A percentile compares a stretch with the other conserved stretches of the same genome.
These are phyloP conservation scores for Dasypogon diadema DNA, from an alignment of 2,888 invertebrate genomes.

Conservation along the genomic window DNA sequence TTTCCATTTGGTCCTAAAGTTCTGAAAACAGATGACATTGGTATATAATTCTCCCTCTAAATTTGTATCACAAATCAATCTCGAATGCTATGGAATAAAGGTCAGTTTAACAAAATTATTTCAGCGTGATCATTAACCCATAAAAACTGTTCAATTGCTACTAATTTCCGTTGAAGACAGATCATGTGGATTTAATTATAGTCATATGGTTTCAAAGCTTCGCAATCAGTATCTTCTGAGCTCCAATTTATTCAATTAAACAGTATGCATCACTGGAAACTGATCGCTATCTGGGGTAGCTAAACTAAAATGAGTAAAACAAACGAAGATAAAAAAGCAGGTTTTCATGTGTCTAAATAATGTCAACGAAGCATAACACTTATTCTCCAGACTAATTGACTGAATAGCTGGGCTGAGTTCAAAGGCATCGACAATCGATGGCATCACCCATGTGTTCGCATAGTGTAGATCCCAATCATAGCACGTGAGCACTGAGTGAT, in stretches of 20 bases:
- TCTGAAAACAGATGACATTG: no score
- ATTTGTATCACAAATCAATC: no score
- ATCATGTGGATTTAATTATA: no score
- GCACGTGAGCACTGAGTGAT: constrained; percentile 12
- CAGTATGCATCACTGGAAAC: background rate
- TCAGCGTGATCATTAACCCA: no score
- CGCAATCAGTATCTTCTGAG: background rate
- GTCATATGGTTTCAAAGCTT: background rate
- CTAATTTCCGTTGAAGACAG: no score
- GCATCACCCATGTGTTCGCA: background rate
- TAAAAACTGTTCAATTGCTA: no score
- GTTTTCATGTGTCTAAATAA: background rate
- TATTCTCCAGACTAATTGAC: background rate
- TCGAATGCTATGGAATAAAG: no score
- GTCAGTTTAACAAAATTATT: no score
- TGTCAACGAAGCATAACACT: background rate
- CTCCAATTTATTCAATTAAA: background rate
- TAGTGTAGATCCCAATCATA: background rate
- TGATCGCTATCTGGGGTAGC: background rate
- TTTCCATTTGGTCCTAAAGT: no score
- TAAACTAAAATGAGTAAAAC: background rate
- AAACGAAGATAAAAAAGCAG: background rate
- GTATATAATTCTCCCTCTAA: no score
- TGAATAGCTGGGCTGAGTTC: background rate
- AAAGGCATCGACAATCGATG: background rate